Evolutionary conservation across 2,113 vertebrate species (phyloP).

Genomic region (Pavo muticus): DNA sequence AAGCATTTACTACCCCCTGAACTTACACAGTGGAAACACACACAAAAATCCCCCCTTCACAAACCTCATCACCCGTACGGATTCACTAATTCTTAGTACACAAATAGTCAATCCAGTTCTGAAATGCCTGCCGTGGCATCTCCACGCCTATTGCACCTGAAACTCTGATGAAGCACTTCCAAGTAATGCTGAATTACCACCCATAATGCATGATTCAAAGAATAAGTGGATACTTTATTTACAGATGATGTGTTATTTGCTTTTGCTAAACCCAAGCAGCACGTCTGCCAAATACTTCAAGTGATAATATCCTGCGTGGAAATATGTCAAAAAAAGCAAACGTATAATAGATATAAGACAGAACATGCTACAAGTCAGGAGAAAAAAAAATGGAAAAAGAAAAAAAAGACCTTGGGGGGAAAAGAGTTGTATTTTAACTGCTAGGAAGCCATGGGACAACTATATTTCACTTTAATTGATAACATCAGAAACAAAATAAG

Average conservation of each 20-base stretch:
- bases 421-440: constrained; percentile 14
- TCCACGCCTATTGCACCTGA: neutral
- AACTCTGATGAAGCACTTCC: neutral
- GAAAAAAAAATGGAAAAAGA: neutral
- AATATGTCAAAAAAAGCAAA: neutral
- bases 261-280: constrained; percentile 5
- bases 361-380: neutral
- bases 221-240: neutral
- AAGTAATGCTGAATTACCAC: neutral
- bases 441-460: constrained; percentile 21
- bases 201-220: neutral
- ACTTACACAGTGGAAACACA: neutral
- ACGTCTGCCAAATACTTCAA: neutral
- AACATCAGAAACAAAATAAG: neutral
- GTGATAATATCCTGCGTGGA: neutral
- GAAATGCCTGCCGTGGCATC: neutral
- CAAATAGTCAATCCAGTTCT: neutral
- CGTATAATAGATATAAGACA: neutral
- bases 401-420: neutral
- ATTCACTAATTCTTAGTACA: neutral
- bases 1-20: neutral
- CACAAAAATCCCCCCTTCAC: neutral
- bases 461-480: constrained; percentile 29
- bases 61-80: neutral
- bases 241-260: neutral